Conservation (phyloP, 2,888 invertebrate species). For the Zaprionus lineosus region DNA sequence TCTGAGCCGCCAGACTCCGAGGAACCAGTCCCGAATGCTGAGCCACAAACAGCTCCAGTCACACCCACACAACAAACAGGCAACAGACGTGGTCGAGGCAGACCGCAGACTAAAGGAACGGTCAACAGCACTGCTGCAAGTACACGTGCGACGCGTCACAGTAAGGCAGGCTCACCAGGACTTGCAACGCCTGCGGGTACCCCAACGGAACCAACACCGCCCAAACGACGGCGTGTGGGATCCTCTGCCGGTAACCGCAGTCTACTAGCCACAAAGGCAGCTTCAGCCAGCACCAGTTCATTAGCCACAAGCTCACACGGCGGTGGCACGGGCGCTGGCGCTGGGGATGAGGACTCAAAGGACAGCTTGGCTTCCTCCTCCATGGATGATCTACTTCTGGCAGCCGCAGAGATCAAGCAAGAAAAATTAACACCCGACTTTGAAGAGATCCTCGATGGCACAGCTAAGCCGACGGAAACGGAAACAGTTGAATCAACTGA, state of each 20-base stretch:
- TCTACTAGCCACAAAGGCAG: slow-evolving; percentile 42
- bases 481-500: slow-evolving; percentile 5
- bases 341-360: slow-evolving; percentile 79
- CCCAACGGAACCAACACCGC: slow-evolving; percentile 30
- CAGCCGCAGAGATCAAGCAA: slow-evolving; percentile 69
- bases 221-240: slow-evolving; percentile 55
- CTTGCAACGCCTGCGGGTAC: slow-evolving; percentile 28
- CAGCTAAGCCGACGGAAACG: neutral
- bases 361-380: slow-evolving; percentile 78
- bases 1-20: slow-evolving; percentile 73
- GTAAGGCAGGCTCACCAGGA: slow-evolving; percentile 69
- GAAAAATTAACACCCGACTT: slow-evolving; percentile 71
- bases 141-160: slow-evolving; percentile 72
- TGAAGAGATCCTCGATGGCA: slow-evolving; percentile 35
- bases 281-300: slow-evolving; percentile 45
- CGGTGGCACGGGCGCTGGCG: slow-evolving; percentile 4
- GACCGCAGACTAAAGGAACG: slow-evolving; percentile 44
- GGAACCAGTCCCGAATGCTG: no score
- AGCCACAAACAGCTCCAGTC: no score
- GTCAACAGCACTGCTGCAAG: slow-evolving; percentile 49
- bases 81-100: slow-evolving; percentile 61
- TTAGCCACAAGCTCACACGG: slow-evolving; percentile 43
- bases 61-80: slow-evolving; percentile 27
- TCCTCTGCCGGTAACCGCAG: slow-evolving; percentile 44
- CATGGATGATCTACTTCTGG: slow-evolving; percentile 74